Evolutionary conservation across 1,140 invertebrate species (phyloP).

Genomic region (Musca vetustissima): DNA sequence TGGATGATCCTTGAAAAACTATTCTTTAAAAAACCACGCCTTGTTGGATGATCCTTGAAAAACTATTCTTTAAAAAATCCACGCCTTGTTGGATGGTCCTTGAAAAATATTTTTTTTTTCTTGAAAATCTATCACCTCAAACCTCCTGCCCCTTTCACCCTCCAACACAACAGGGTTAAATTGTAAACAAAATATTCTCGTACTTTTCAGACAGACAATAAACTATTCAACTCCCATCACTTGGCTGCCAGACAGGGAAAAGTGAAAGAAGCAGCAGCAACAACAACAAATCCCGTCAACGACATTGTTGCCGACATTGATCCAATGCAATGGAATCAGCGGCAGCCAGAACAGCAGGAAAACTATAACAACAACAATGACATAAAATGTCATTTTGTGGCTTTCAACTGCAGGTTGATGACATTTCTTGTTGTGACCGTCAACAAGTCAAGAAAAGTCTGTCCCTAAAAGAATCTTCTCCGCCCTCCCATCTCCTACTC

Average conservation of each 20-base stretch:
- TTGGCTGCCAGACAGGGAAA: background rate
- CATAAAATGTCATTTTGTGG: constrained; percentile 14
- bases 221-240: too few relatives aligned
- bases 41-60: too few relatives aligned
- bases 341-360: background rate
- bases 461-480: too few relatives aligned
- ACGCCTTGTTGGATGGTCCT: too few relatives aligned
- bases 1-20: too few relatives aligned
- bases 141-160: background rate
- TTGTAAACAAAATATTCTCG: too few relatives aligned
- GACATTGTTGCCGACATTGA: background rate
- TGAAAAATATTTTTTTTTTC: background rate
- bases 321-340: background rate
- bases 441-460: too few relatives aligned
- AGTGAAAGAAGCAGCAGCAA: background rate
- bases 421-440: constrained; percentile 5
- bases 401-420: constrained; percentile 23
- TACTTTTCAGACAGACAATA: too few relatives aligned
- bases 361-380: background rate
- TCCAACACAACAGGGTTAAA: too few relatives aligned
- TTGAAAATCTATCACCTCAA: background rate
- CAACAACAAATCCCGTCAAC: background rate
- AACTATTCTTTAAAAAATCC: too few relatives aligned
- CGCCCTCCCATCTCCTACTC: too few relatives aligned
- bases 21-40: too few relatives aligned